These are phyloP conservation scores for Conistra vaccinii DNA, from an alignment of 2,888 invertebrate species.

Conservation along the genomic window DNA sequence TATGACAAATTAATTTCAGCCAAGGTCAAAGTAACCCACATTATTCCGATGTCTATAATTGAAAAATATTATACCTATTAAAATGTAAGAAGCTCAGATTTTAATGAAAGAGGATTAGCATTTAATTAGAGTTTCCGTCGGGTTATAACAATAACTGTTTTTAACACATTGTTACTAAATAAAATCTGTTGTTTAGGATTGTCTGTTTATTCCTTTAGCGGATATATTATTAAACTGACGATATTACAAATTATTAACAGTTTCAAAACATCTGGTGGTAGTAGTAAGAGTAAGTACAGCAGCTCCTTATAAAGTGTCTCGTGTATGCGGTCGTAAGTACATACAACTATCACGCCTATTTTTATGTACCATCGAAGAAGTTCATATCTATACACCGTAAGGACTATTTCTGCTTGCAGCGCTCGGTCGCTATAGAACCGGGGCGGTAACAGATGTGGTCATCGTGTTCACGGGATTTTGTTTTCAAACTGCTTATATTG, in stretches of 20 bases:
- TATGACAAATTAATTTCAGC: background rate
- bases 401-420: too few relatives aligned
- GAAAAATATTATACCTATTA: background rate
- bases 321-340: background rate
- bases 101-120: constrained; percentile 35
- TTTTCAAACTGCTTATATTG: too few relatives aligned
- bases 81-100: background rate
- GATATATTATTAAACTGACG: background rate
- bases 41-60: constrained; percentile 8
- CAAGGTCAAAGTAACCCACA: background rate
- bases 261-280: background rate
- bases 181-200: background rate
- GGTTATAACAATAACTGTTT: background rate
- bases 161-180: background rate
- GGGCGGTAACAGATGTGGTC: too few relatives aligned
- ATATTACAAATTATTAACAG: background rate
- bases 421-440: too few relatives aligned
- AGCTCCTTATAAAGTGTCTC: background rate
- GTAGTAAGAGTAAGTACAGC: too few relatives aligned
- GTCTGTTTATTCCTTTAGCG: constrained; percentile 12
- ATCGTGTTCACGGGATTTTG: too few relatives aligned
- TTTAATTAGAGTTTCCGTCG: constrained; percentile 27
- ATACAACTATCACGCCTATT: background rate
- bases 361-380: too few relatives aligned
- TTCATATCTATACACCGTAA: too few relatives aligned